Percentiles rank a stretch among this genome's conserved stretches.
phyloP scores from a whole-genome alignment of 2,113 vertebrate species.

The Hippoglossus stenolepis region DNA sequence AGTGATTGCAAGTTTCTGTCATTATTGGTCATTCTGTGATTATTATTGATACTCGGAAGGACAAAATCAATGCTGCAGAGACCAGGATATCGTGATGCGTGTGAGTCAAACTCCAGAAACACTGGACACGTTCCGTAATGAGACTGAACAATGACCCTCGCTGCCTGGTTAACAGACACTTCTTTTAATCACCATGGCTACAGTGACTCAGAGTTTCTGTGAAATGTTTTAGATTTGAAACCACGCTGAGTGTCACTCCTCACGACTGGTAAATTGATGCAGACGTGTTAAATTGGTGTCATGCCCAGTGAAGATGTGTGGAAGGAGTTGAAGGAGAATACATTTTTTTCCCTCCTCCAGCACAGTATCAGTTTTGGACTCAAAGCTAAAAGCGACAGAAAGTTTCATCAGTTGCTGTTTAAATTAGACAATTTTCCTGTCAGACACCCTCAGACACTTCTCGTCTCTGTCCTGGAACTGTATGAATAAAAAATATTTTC shows the following conservation, averaged over 20 bases:
- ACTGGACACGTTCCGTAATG: background rate
- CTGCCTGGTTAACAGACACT: background rate
- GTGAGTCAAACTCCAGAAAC: background rate
- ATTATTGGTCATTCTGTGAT: background rate
- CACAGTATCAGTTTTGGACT: background rate
- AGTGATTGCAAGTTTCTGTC: background rate
- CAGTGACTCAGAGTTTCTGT: background rate
- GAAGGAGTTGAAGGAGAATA: background rate
- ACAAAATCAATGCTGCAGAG: background rate
- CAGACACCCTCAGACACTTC: constrained; percentile 30
- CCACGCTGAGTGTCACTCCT: background rate
- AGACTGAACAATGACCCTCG: background rate
- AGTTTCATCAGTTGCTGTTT: constrained; percentile 14
- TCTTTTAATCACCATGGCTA: background rate
- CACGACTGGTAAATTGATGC: background rate
- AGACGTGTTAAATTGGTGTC: constrained; percentile 6
- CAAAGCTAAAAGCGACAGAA: background rate
- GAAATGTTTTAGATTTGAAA: background rate
- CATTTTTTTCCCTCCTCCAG: background rate
- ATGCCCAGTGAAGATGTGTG: constrained; percentile 1
- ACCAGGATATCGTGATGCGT: background rate
- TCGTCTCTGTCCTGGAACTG: constrained; percentile 25
- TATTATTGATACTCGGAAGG: background rate
- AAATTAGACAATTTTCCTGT: constrained; percentile 28
- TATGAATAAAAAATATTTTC: constrained; percentile 40